Base-by-base conservation (phyloP, 2,888 invertebrate species). In the Drosophila testacea region DNA sequence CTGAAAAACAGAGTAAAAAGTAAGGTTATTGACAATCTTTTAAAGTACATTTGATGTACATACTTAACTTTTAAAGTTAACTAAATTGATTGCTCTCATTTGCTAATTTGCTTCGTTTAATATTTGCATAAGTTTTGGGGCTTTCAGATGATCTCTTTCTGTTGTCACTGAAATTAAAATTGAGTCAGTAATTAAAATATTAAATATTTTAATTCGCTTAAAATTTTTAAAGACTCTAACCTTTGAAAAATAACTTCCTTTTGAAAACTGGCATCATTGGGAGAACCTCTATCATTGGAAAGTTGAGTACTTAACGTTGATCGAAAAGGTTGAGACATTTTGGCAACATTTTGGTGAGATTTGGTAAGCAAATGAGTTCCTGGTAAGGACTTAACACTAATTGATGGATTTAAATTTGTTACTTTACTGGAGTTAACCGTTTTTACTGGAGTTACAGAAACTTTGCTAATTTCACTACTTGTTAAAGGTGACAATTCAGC, bases 91-190 rank as follows among this genome's bases (percentile, higher is more conserved):
- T 48, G 30, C 13, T 48, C 2, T 48, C 59, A 34, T 41, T 52
- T 59, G 30, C 63, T 34, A 68, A 16, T 56, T 75, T 75, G 16
- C 63, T 48, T 7, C 78, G 57, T 41, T 75, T 32, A 32, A 6
- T 32, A 7, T 32, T 73, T n/a, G 27, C 13, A 52, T 39, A 55
- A 4, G 62, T 39, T 10, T 52, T 65, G 13, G 44, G 7, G n/a
- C 9, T 46, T 13, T 67, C 78, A 5, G 63, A 4, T 27, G 55
- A 32, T 27, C 75, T 48, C 34, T 75, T 75, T 28, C 68, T 13
- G 7, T 27, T 51, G 11, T 68, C 75, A 6, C 75, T 75, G 42
- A 10, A 77, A 77, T 30, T 5, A n/a, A 13, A 68, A 39, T 52
- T 13, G 2, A 5, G 10, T 5, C 10, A 6, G 10, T 27, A 51